Base-by-base conservation (phyloP, 2,113 vertebrate species). In the Ptyas mucosa region DNA sequence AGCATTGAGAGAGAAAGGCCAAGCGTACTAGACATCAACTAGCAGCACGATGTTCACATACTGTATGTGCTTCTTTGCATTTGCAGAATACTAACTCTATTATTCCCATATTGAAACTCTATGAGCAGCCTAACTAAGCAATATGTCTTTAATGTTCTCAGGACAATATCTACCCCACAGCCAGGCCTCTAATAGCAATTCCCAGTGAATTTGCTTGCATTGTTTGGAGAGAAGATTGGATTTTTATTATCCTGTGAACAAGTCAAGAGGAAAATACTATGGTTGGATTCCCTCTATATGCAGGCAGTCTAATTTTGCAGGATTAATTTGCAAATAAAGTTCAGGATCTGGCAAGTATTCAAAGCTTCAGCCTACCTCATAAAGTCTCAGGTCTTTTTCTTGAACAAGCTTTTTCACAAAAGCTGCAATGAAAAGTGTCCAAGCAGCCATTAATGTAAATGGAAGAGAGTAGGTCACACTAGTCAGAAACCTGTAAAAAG, bases 321-420 rank as follows among this genome's bases (percentile, higher is more conserved):
- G 21, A 54, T 69, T 57, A 58, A 89, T 89, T 46, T 81, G 39
- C 69, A 39, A 46, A 3, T 52, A 85, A 11, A 26, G 46, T 75
- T 58, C 75, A 58, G 46, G 54, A n/a, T 58, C 8, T 29, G 69
- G 21, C 18, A 20, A 93, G 52, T 89, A 91, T 94, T 96, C 94
- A 91, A 87, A 95, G 89, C 91, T 91, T 94, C 85, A 91, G 88
- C 64, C 0, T 98, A 99, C 99, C 99, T 99, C 98, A 88, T 99
- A 99, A 95, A 99, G 98, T 94, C 99, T 97, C 93, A 99, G 98
- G 96, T 99, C 99, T 97, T 99, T 98, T 97, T 99, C 99, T 58
- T 99, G 98, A 94, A 99, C 99, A 61, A 99, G 98, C 90, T 99
- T 99, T 97, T 99, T 99, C 87, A 99, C 99, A 96, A 99, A 99